Conservation (phyloP, 1,140 invertebrate genomes). For the Drosophila kanapiae region DNA sequence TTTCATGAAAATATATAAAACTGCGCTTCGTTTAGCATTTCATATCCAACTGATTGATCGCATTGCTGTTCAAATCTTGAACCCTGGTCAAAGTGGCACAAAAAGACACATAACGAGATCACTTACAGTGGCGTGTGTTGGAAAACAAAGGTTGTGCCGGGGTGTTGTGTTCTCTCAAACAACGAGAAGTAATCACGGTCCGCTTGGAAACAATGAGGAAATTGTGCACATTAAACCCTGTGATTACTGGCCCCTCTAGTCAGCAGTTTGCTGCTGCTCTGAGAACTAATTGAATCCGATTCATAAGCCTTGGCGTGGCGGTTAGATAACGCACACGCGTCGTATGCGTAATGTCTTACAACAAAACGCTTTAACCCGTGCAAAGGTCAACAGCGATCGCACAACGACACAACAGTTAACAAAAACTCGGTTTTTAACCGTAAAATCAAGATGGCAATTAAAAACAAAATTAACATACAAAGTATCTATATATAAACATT, state of each 20-base stretch:
- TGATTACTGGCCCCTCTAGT: constrained; percentile 39
- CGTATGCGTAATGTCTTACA: constrained; percentile 41
- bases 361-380: constrained; percentile 1
- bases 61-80: constrained; percentile 16
- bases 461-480: background rate
- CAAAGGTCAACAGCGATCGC: constrained; percentile 29
- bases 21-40: background rate
- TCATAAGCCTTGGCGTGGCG: constrained; percentile 15
- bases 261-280: background rate
- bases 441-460: background rate
- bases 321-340: constrained; percentile 35
- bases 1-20: constrained; percentile 18
- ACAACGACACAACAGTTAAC: background rate
- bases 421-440: background rate
- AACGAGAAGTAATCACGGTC: constrained; percentile 34
- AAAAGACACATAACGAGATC: constrained; percentile 15
- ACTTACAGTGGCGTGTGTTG: constrained; percentile 32
- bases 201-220: constrained; percentile 72
- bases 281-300: constrained; percentile 45
- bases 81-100: constrained; percentile 55
- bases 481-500: background rate
- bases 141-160: constrained; percentile 28
- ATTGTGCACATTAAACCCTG: constrained; percentile 45
- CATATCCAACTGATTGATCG: constrained; percentile 1
- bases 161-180: constrained; percentile 5